Base-by-base conservation (phyloP, 2,113 vertebrate genomes). In the Eulacestoma nigropectus region DNA sequence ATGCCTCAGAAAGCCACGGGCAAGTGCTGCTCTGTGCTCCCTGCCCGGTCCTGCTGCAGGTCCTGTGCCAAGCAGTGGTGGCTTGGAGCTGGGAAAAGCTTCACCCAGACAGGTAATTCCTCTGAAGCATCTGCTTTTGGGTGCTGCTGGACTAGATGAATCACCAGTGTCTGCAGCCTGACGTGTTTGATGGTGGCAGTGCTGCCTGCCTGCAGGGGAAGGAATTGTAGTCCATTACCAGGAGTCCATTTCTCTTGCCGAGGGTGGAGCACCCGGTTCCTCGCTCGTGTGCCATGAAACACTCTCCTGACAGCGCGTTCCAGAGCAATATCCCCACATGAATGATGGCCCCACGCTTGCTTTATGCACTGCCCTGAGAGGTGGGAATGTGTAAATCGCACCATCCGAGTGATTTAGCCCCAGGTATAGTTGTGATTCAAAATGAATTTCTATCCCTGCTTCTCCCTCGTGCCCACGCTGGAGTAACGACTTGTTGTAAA, bases 321-420 rank as follows among this genome's bases (percentile, higher is more conserved):
- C 94, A 11, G 52, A 68, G 93, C 91, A 37, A 64, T 53, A 41
- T 68, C 89, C 94, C 27, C 60, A 1, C 12, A 9, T 93, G 84
- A 95, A 0, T 60, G 87, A 94, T 91, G 87, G 62, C 53, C 60
- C 77, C 1, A 4, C 0, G 20, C 68, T 9, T 81, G 93, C 89
- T 93, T 91, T 84, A 60, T 78, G 93, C 65, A 18, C 91, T 89
- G 89, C 93, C 64, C 91, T 8, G 73, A 44, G 93, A 89, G 89
- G 52, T 89, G 94, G 89, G 42, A 33, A 63, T 2, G 89, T 83
- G 93, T 95, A 95, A 96, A 94, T 94, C 35, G 46, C 90, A 7
- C 46, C 53, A 4, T 18, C 47, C 4, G 3, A 25, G 44, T 78
- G 94, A 94, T 95, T 93, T 93, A 94, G 62, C 93, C 93, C 62